Evolutionary conservation across 2,888 invertebrate genomes (phyloP).

Genomic region (Andrena dorsata): DNA sequence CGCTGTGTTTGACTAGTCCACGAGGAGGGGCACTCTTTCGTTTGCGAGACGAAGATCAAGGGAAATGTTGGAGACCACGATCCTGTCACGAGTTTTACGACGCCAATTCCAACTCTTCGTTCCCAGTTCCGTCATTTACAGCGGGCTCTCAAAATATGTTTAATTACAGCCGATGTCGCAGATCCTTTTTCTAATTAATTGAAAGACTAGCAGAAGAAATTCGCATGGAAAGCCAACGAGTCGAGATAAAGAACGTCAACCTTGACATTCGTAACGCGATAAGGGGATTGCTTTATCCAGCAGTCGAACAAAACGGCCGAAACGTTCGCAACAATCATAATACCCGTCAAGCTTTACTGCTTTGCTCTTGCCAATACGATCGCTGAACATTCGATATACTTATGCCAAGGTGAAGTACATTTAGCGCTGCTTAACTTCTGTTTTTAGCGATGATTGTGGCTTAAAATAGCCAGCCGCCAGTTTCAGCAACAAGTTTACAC

Average conservation of each 20-base stretch:
- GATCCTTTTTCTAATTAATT: neutral
- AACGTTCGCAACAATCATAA: neutral
- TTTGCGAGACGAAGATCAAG: constrained; percentile 24
- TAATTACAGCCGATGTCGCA: neutral
- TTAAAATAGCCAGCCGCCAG: constrained; percentile 38
- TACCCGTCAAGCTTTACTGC: neutral
- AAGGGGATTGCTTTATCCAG: constrained; percentile 45
- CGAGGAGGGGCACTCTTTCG: constrained; percentile 11
- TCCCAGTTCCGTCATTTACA: neutral
- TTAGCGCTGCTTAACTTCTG: constrained; percentile 8
- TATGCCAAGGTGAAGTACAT: constrained; percentile 15
- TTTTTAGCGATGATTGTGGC: constrained; percentile 41
- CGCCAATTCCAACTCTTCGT: neutral
- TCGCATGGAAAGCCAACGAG: neutral
- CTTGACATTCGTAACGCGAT: constrained; percentile 68
- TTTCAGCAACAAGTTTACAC: constrained; percentile 55
- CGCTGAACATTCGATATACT: neutral
- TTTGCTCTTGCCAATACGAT: neutral
- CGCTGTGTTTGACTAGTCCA: constrained; percentile 6
- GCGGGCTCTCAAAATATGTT: neutral
- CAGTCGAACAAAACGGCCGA: neutral
- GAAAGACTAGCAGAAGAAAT: neutral
- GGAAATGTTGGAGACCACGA: neutral
- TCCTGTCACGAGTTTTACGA: neutral
- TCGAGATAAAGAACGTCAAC: constrained; percentile 49